Percentiles rank a stretch among this genome's conserved stretches.
These are phyloP conservation scores for Ophraella communa DNA, from an alignment of 2,888 invertebrate species.

Conservation along the genomic window DNA sequence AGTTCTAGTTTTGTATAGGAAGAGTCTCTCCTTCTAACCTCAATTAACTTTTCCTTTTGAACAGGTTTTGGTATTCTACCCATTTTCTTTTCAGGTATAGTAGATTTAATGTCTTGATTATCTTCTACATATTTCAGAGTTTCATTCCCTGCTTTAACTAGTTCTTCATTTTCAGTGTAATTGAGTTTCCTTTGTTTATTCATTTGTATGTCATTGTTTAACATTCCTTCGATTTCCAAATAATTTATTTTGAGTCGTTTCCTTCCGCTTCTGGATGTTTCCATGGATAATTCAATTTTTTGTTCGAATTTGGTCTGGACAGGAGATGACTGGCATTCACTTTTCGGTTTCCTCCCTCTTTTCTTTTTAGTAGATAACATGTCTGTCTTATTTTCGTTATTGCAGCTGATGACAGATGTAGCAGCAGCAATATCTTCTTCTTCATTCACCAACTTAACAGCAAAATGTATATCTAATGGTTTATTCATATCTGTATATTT, in stretches of 20 bases:
- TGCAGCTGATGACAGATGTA: not conserved
- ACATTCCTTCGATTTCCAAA: conserved; percentile 35
- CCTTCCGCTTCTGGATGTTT: conserved; percentile 41
- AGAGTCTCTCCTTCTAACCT: too few relatives aligned
- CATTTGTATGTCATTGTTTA: not conserved
- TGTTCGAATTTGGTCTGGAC: too few relatives aligned
- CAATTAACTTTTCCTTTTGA: not conserved
- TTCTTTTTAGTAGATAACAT: conserved; percentile 1
- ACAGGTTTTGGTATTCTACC: not conserved
- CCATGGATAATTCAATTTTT: conserved; percentile 2
- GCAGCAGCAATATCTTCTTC: too few relatives aligned
- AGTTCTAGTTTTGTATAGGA: too few relatives aligned
- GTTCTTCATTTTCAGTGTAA: not conserved
- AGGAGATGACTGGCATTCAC: not conserved
- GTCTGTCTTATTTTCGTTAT: too few relatives aligned
- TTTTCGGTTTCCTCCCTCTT: conserved; percentile 5
- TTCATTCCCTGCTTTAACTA: not conserved
- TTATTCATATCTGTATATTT: too few relatives aligned
- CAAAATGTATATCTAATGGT: too few relatives aligned
- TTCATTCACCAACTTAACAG: too few relatives aligned
- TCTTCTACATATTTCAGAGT: not conserved
- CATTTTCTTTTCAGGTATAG: not conserved
- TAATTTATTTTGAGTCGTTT: conserved; percentile 45
- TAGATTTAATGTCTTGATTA: not conserved
- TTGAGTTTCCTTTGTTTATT: not conserved